phyloP scores from a whole-genome alignment of 2,113 vertebrate genomes.

The Brienomyrus longianalis region DNA sequence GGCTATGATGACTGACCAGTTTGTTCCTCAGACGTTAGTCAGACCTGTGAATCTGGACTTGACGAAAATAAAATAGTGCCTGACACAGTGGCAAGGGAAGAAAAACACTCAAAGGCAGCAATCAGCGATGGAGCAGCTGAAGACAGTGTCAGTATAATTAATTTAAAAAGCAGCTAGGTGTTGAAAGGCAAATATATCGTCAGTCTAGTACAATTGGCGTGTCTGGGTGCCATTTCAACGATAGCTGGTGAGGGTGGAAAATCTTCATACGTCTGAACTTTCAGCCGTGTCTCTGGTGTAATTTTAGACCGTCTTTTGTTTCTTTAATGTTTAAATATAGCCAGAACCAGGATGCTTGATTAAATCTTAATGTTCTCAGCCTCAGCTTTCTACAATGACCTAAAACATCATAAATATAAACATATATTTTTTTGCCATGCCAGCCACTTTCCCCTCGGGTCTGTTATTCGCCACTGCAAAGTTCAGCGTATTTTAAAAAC shows the following conservation, averaged over 20 bases:
- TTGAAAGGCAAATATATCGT: neutral
- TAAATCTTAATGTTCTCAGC: neutral
- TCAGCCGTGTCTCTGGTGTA: neutral
- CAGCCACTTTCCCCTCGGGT: neutral
- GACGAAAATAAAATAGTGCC: neutral
- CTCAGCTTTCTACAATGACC: neutral
- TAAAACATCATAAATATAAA: neutral
- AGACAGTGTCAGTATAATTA: neutral
- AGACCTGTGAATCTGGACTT: neutral
- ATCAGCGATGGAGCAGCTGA: neutral
- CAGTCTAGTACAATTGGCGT: neutral
- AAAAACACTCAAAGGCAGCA: neutral
- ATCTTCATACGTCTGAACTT: neutral
- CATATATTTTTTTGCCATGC: neutral
- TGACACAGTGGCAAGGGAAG: neutral
- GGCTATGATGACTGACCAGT: neutral
- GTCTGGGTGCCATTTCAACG: neutral
- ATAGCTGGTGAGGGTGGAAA: neutral
- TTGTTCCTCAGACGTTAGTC: neutral
- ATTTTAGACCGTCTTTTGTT: neutral
- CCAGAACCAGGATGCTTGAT: neutral
- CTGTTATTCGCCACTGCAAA: neutral
- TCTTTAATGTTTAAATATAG: slow-evolving; percentile 6
- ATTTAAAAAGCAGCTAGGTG: neutral
- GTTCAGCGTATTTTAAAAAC: neutral